Evolutionary conservation across 2,888 invertebrate species (phyloP).

Genomic region (Lycocerus yunnanus): DNA sequence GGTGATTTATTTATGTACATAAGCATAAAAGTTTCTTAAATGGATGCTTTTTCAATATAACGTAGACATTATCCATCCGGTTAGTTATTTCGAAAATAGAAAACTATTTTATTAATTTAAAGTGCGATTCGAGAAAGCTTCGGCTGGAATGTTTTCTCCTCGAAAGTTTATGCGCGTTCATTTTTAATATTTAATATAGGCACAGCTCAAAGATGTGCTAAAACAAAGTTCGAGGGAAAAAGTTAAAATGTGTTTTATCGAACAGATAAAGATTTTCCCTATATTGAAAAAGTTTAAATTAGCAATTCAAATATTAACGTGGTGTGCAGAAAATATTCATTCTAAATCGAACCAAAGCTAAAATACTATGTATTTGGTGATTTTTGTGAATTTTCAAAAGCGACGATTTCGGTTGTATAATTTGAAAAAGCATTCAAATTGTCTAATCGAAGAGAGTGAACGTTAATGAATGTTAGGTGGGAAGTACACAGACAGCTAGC

Average conservation of each 20-base stretch:
- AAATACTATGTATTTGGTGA: no score
- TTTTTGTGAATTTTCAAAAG: background rate
- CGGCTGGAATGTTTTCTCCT: no score
- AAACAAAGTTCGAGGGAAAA: background rate
- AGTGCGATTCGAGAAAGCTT: no score
- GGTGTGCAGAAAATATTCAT: background rate
- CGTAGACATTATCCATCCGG: background rate
- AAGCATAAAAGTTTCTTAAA: background rate
- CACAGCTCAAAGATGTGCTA: background rate
- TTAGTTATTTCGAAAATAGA: background rate
- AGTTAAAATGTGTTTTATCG: background rate
- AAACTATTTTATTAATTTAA: background rate
- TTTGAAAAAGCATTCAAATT: conserved; percentile 25
- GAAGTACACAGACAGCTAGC: conserved; percentile 65
- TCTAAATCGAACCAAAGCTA: background rate
- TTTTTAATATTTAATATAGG: background rate
- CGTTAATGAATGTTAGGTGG: conserved; percentile 48
- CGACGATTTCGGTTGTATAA: background rate
- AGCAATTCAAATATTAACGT: background rate
- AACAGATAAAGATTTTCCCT: background rate
- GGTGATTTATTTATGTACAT: background rate
- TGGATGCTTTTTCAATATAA: conserved; percentile 16
- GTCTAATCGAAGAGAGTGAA: conserved; percentile 40
- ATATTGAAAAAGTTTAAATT: background rate
- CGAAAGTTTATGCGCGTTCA: background rate